Conservation (phyloP, 2,113 vertebrate species). For the Falco punctatus region DNA sequence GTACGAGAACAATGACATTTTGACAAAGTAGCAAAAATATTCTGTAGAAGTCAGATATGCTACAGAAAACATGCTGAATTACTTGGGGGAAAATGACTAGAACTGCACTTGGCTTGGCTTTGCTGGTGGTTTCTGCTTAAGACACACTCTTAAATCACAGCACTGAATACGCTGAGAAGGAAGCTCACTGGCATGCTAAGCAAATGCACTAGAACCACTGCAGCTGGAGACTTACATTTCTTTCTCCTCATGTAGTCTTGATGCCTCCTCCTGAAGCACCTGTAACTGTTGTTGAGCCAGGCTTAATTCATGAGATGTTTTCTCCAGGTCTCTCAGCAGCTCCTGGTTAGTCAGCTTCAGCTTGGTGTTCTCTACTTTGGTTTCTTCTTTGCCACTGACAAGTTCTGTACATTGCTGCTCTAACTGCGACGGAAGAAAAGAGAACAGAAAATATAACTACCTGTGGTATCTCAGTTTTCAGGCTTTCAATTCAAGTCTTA, state of each 20-base stretch:
- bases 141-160: neutral
- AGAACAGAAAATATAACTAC: neutral
- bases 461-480: neutral
- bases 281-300: constrained; percentile 85
- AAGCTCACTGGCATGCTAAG: neutral
- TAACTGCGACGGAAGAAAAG: constrained; percentile 71
- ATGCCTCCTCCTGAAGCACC: constrained; percentile 83
- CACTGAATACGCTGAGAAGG: neutral
- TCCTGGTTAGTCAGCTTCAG: constrained; percentile 88
- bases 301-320: constrained; percentile 79
- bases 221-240: constrained; percentile 81
- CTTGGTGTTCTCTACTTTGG: constrained; percentile 86
- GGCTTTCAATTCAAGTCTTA: neutral
- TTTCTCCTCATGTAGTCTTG: constrained; percentile 84
- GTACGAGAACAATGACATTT: neutral
- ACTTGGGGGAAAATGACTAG: neutral
- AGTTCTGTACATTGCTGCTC: constrained; percentile 85
- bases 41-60: neutral
- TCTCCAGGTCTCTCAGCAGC: constrained; percentile 82
- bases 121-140: neutral
- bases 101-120: neutral
- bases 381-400: constrained; percentile 84
- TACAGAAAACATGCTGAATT: neutral
- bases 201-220: neutral
- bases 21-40: neutral